Evolutionary conservation across 1,140 invertebrate genomes (phyloP).

Genomic region (Colletes latitarsis): DNA sequence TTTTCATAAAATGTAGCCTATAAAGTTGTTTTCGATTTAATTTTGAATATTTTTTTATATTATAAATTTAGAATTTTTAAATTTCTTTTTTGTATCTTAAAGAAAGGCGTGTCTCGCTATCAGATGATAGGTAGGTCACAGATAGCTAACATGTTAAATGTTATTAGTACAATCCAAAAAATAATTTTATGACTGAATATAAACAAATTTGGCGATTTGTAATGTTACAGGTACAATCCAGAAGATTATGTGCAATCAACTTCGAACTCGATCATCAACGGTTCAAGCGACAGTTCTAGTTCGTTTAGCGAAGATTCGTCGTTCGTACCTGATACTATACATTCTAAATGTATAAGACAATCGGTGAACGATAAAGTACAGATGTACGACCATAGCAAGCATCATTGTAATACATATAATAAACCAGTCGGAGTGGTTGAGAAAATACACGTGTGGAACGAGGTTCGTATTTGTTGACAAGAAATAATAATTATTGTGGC

Average conservation of each 20-base stretch:
- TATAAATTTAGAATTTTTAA: not conserved
- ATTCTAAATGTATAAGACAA: constrained; percentile 49
- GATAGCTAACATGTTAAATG: too few relatives aligned
- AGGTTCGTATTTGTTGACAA: constrained; percentile 60
- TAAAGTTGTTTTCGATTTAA: too few relatives aligned
- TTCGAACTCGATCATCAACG: constrained; percentile 58
- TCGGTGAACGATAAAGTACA: constrained; percentile 66
- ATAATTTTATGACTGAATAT: too few relatives aligned
- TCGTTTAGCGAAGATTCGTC: constrained; percentile 77
- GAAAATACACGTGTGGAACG: constrained; percentile 67
- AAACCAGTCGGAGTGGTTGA: constrained; percentile 73
- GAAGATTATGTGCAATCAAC: constrained; percentile 72
- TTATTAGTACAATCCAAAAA: too few relatives aligned
- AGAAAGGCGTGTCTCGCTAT: too few relatives aligned
- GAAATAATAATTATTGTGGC: not conserved
- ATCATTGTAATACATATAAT: constrained; percentile 68
- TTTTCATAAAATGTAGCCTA: too few relatives aligned
- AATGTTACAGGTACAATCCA: constrained; percentile 73
- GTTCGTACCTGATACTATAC: constrained; percentile 73
- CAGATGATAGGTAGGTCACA: too few relatives aligned
- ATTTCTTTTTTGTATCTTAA: too few relatives aligned
- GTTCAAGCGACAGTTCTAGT: constrained; percentile 65
- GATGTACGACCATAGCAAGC: constrained; percentile 72
- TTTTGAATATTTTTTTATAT: not conserved
- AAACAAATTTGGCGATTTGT: not conserved